phyloP scores from a whole-genome alignment of 2,888 invertebrate species.

The Eurytoma californica region DNA sequence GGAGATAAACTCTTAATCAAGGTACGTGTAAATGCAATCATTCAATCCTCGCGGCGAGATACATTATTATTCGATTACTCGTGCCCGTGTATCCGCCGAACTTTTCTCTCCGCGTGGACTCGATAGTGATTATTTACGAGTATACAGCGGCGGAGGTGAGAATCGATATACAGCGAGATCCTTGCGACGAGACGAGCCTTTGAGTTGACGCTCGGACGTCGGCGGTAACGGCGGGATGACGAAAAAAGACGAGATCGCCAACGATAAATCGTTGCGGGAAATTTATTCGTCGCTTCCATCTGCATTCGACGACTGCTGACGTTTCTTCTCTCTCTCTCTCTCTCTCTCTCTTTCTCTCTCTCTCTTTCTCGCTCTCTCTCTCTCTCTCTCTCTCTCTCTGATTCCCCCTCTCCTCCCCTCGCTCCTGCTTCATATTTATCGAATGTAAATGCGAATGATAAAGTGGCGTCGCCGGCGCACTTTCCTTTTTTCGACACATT shows the following conservation, averaged over 20 bases:
- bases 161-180: too few species aligned
- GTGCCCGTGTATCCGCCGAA: not conserved
- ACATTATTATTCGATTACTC: constrained; percentile 37
- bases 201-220: too few species aligned
- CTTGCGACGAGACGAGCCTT: too few species aligned
- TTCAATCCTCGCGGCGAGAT: constrained; percentile 32
- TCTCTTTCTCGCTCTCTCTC: too few species aligned
- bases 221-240: too few species aligned
- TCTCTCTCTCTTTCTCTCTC: too few species aligned
- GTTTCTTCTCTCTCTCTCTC: too few species aligned
- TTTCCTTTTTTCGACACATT: constrained; percentile 38
- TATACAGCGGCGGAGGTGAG: too few species aligned
- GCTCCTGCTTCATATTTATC: constrained; percentile 52
- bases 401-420: not conserved
- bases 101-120: not conserved
- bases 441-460: constrained; percentile 54
- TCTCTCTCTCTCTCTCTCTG: too few species aligned
- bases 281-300: constrained; percentile 47
- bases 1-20: constrained; percentile 50
- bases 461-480: constrained; percentile 29
- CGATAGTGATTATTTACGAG: too few species aligned
- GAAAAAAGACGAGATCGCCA: not conserved
- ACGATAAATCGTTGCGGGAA: constrained; percentile 31
- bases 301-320: constrained; percentile 30
- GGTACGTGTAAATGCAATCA: constrained; percentile 33